Conservation (phyloP, 2,888 invertebrate species). For the Apodemia hepburni region DNA sequence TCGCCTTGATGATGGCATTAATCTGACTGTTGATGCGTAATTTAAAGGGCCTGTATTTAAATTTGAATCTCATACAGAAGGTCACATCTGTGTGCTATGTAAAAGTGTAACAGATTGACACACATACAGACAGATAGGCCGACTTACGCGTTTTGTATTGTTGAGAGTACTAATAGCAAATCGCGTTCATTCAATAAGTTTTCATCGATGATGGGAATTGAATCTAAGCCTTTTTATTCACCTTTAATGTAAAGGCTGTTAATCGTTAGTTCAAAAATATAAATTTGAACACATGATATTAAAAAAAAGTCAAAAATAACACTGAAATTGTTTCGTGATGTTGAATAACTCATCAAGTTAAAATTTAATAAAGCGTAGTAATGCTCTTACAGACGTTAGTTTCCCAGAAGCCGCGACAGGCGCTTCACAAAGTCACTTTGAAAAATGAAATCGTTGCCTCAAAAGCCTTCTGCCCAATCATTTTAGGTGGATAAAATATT, state of each 20-base stretch:
- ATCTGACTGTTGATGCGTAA: slow-evolving; percentile 17
- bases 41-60: not conserved
- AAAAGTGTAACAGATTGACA: too few relatives aligned
- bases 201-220: too few relatives aligned
- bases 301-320: not conserved
- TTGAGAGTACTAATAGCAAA: too few relatives aligned
- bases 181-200: too few relatives aligned
- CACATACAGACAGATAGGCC: too few relatives aligned
- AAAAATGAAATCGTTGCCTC: slow-evolving; percentile 54
- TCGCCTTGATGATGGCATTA: not conserved
- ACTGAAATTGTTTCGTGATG: not conserved
- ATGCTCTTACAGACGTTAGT: slow-evolving; percentile 7
- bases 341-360: slow-evolving; percentile 17
- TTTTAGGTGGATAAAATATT: slow-evolving; percentile 49
- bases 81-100: too few relatives aligned
- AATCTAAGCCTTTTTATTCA: too few relatives aligned
- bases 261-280: too few relatives aligned
- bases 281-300: too few relatives aligned
- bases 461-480: slow-evolving; percentile 50
- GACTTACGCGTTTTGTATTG: too few relatives aligned
- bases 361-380: slow-evolving; percentile 36
- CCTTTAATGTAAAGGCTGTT: too few relatives aligned
- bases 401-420: slow-evolving; percentile 24
- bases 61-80: not conserved
- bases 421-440: slow-evolving; percentile 45